These are phyloP conservation scores for Epinotia nisella DNA, from an alignment of 2,888 invertebrate genomes.

Conservation along the genomic window DNA sequence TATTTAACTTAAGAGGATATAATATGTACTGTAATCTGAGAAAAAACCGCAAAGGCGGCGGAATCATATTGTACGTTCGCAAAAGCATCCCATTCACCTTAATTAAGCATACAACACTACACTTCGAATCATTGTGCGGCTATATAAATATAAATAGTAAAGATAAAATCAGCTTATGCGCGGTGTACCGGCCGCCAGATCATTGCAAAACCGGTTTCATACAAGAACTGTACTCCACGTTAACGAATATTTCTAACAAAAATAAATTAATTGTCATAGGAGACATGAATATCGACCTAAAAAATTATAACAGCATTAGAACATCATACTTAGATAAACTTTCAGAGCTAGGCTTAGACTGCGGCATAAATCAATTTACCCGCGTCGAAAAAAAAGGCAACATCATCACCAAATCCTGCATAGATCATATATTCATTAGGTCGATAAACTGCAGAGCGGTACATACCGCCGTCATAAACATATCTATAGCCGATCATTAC, in stretches of 20 bases:
- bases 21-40: not conserved
- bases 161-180: not conserved
- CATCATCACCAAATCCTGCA: too few species aligned
- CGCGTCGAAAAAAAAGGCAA: too few species aligned
- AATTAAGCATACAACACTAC: not conserved
- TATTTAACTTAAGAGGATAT: not conserved
- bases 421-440: too few species aligned
- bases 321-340: constrained; percentile 27
- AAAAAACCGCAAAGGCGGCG: constrained; percentile 9
- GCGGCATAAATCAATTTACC: constrained; percentile 8
- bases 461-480: too few species aligned
- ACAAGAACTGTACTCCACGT: constrained; percentile 11
- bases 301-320: not conserved
- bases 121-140: constrained; percentile 1
- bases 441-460: too few species aligned
- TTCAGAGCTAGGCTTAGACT: constrained; percentile 21
- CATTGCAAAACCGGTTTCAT: constrained; percentile 25
- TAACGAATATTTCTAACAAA: not conserved
- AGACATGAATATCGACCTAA: constrained; percentile 43
- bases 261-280: constrained; percentile 35
- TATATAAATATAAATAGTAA: not conserved
- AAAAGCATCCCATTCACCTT: not conserved
- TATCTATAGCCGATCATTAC: too few species aligned
- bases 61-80: not conserved
- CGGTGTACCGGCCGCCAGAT: not conserved